Evolutionary conservation across 2,797 vertebrate genomes (phyloP).

Genomic region (Centroberyx gerrardi): DNA sequence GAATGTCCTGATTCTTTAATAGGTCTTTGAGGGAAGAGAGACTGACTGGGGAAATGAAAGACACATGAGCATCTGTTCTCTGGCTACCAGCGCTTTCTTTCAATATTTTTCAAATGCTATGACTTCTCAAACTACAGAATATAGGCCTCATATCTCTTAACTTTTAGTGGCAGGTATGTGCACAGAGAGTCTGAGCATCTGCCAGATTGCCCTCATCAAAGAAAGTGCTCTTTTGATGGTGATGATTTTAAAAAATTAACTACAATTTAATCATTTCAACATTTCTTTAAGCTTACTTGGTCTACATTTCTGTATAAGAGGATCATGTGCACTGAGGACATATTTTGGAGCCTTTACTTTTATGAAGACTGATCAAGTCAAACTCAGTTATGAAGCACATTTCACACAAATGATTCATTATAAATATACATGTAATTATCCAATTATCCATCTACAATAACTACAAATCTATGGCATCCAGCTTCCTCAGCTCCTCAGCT

Average conservation of each 20-base stretch:
- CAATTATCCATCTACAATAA: no score
- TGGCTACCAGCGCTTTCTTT: conserved; percentile 13
- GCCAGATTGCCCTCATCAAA: neutral
- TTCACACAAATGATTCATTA: no score
- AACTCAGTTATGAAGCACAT: no score
- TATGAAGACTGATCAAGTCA: no score
- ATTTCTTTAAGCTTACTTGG: neutral
- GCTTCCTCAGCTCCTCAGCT: no score
- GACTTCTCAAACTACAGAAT: conserved; percentile 10
- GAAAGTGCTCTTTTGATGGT: neutral
- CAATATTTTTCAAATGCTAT: conserved; percentile 3
- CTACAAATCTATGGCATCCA: no score
- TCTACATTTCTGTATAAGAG: no score
- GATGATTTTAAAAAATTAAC: neutral
- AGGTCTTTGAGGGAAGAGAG: conserved; percentile 44
- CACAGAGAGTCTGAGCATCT: neutral
- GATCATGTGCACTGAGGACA: no score
- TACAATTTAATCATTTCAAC: no score
- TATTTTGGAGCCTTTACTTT: no score
- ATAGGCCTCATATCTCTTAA: neutral
- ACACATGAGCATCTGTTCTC: conserved; percentile 58
- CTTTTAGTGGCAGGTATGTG: neutral
- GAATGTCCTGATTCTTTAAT: conserved; percentile 61
- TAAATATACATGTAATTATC: no score
- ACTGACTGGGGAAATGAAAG: conserved; percentile 57